Conservation (phyloP, 2,888 invertebrate genomes). For the Hyppa rectilinea region DNA sequence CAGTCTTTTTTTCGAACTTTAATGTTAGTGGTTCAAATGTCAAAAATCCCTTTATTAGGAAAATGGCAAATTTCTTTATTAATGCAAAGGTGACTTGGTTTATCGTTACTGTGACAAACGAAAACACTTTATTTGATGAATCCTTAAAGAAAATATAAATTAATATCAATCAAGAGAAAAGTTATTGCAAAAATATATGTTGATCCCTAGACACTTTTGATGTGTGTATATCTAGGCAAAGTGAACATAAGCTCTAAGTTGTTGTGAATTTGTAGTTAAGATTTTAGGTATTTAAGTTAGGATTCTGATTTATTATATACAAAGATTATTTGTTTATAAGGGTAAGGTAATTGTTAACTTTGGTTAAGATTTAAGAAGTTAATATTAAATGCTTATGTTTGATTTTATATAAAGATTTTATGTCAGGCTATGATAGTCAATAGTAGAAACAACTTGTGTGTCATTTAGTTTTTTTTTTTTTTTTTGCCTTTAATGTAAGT, state of each 20-base stretch:
- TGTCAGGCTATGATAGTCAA: background rate
- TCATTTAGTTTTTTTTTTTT: background rate
- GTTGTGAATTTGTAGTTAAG: conserved; percentile 1
- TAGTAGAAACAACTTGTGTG: background rate
- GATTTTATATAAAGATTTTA: conserved; percentile 36
- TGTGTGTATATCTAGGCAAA: conserved; percentile 1
- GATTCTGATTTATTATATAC: background rate
- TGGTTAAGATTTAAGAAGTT: background rate
- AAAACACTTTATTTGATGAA: too few species aligned
- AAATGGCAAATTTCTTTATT: too few species aligned
- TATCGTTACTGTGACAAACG: too few species aligned
- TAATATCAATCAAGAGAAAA: too few species aligned
- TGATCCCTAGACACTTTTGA: too few species aligned
- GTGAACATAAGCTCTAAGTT: background rate
- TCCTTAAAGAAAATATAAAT: too few species aligned
- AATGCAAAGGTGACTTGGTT: too few species aligned
- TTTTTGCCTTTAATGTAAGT: background rate
- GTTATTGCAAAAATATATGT: too few species aligned
- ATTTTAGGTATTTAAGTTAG: conserved; percentile 3
- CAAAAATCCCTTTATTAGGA: too few species aligned
- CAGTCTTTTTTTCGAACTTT: too few species aligned
- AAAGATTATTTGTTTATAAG: background rate
- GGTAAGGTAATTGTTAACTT: background rate
- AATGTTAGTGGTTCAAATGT: too few species aligned
- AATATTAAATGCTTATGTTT: conserved; percentile 29